These are phyloP conservation scores for Coturnix japonica DNA, from an alignment of 2,113 vertebrate species.

Conservation along the genomic window DNA sequence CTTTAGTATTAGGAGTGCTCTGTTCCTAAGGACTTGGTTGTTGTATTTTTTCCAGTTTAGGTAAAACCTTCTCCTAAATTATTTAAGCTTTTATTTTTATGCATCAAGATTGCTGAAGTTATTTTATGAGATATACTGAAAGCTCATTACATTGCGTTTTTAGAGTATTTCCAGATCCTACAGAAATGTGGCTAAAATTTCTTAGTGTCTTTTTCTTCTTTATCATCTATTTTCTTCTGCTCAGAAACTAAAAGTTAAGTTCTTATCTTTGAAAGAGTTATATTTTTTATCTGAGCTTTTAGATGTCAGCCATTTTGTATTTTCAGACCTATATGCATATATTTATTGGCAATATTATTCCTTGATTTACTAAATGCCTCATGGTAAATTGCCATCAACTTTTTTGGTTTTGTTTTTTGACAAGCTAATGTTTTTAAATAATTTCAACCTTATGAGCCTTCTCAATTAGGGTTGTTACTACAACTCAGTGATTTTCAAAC, in stretches of 20 bases:
- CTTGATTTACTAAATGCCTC: not conserved
- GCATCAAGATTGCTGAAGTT: not conserved
- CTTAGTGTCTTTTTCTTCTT: not conserved
- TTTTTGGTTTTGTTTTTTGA: not conserved
- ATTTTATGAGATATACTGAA: not conserved
- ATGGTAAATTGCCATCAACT: not conserved
- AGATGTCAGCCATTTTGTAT: not conserved
- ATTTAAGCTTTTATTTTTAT: not conserved
- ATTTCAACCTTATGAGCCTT: not conserved
- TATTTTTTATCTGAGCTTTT: not conserved
- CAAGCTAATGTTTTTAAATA: not conserved
- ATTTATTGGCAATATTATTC: not conserved
- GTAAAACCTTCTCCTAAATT: not conserved
- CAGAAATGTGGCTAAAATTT: not conserved
- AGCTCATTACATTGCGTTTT: not conserved
- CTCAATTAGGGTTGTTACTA: not conserved
- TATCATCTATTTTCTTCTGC: not conserved
- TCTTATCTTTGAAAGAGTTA: not conserved
- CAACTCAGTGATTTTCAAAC: not conserved
- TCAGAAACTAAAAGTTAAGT: not conserved
- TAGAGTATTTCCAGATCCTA: not conserved
- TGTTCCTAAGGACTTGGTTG: not conserved
- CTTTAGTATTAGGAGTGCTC: not conserved
- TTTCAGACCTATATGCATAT: not conserved
- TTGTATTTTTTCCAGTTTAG: not conserved